Base-by-base conservation (phyloP, 2,113 vertebrate genomes). In the Charina bottae region DNA sequence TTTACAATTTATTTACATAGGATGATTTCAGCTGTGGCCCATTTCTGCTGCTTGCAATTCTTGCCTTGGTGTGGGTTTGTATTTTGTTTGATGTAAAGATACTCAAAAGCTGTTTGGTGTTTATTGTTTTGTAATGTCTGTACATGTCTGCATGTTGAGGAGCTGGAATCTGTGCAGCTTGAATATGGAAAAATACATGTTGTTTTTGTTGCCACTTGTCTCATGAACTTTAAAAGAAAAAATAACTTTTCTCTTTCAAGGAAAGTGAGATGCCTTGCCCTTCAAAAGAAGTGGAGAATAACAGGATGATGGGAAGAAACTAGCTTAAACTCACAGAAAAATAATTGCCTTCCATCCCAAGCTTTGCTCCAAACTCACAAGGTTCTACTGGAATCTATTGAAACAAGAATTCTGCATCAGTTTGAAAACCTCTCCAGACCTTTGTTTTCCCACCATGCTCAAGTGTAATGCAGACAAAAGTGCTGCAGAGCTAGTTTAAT, bases 91-190 rank as follows among this genome's bases (percentile, higher is more conserved):
- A 95, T 87, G 92, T 0, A 0, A 91, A 60, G 83, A 1, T 72
- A 46, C 3, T 89, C 93, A 26, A 26, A 42, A 1, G 1, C n/a
- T 85, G 10, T 86, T 86, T 88, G 58, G 58, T 13, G 2, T 88
- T 1, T 11, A 54, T 87, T 87, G 9, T 64, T 60, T 60, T 60
- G 59, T 60, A 60, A 24, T 60, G 28, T 64, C 28, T 53, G 28
- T 68, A 26, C 26, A 33, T 33, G 49, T 21, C 3, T 33, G 55
- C 28, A 19, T 21, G 33, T 9, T 26, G 21, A 54, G 83, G 56
- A n/a, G 9, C 49, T 89, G 49, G 62, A 83, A 88, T 93, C 78
- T 26, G 26, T 23, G 89, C 95, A 92, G 92, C 87, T 89, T 58
- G 87, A 91, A 89, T n/a, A 1, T 93, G 90, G 13, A 2, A 54